Evolutionary conservation across 2,113 vertebrate genomes (phyloP).

Genomic region (Poicephalus meyeri): DNA sequence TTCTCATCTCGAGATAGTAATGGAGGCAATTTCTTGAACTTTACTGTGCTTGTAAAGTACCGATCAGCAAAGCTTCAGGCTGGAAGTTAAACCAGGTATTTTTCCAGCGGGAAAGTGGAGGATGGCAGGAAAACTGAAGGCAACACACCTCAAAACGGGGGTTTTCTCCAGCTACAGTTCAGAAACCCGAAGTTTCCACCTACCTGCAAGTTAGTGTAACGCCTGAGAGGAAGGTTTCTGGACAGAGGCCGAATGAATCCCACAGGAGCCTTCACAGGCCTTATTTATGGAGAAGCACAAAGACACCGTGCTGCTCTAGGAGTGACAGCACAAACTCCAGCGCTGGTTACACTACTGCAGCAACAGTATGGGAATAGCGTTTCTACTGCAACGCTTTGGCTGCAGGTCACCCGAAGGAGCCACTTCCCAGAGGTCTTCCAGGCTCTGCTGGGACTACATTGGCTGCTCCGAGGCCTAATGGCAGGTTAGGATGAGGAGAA

Average conservation of each 20-base stretch:
- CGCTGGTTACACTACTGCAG: fast-evolving
- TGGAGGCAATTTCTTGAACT: slow-evolving; percentile 59
- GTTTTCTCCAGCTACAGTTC: background rate
- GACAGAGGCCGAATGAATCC: background rate
- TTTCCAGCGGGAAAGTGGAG: slow-evolving; percentile 2
- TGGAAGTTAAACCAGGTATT: slow-evolving; percentile 6
- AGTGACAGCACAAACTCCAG: fast-evolving
- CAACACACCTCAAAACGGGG: background rate
- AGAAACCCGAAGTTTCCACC: background rate
- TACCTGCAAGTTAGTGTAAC: background rate
- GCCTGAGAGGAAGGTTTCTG: background rate
- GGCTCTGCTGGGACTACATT: background rate
- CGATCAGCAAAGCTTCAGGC: slow-evolving; percentile 31
- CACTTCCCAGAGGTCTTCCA: background rate
- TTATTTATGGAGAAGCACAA: background rate
- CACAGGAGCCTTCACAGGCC: background rate
- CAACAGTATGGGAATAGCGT: background rate
- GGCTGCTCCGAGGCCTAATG: background rate
- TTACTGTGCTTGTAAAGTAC: slow-evolving; percentile 46
- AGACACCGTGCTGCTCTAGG: background rate
- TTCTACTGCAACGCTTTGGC: background rate
- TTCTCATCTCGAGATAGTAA: slow-evolving; percentile 59
- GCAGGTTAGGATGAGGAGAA: background rate
- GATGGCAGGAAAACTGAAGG: background rate
- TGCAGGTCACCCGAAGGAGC: background rate